A percentile compares a stretch with the other conserved stretches of the same genome.
Evolutionary conservation across 2,113 vertebrate species (phyloP).

Genomic region (Anseranas semipalmata): DNA sequence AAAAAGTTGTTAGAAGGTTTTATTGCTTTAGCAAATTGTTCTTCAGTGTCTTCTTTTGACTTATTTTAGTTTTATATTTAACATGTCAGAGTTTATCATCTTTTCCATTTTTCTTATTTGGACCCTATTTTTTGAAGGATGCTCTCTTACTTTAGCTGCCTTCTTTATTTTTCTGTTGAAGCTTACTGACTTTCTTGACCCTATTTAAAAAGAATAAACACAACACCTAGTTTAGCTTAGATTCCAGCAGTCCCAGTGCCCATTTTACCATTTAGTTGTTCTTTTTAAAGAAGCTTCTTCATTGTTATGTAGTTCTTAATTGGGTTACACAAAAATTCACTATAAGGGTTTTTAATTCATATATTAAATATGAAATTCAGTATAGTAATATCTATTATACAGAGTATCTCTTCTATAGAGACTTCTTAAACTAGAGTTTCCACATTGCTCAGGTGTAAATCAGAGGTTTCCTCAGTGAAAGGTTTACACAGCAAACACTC

Average conservation of each 20-base stretch:
- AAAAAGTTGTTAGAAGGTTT: neutral
- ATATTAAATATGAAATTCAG: neutral
- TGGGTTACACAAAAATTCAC: neutral
- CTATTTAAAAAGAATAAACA: neutral
- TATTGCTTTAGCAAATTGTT: neutral
- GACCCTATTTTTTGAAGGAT: neutral
- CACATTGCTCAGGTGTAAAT: neutral
- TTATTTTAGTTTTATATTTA: neutral
- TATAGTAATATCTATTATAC: accelerated
- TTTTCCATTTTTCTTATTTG: neutral
- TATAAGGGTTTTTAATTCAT: neutral
- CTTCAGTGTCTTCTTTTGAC: neutral
- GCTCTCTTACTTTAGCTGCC: neutral
- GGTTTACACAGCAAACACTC: neutral
- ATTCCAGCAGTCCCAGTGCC: neutral
- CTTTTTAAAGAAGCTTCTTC: neutral
- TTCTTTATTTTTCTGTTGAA: neutral
- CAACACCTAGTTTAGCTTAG: neutral
- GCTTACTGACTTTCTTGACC: neutral
- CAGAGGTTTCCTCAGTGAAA: neutral
- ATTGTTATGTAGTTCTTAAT: neutral
- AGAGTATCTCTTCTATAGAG: neutral
- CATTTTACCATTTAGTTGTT: neutral
- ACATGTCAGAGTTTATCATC: neutral
- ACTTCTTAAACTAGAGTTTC: neutral